Evolutionary conservation across 2,797 vertebrate genomes (phyloP), one percentile per base, ranked within the genome.

Genomic region (Sebastiscus tertius): DNA sequence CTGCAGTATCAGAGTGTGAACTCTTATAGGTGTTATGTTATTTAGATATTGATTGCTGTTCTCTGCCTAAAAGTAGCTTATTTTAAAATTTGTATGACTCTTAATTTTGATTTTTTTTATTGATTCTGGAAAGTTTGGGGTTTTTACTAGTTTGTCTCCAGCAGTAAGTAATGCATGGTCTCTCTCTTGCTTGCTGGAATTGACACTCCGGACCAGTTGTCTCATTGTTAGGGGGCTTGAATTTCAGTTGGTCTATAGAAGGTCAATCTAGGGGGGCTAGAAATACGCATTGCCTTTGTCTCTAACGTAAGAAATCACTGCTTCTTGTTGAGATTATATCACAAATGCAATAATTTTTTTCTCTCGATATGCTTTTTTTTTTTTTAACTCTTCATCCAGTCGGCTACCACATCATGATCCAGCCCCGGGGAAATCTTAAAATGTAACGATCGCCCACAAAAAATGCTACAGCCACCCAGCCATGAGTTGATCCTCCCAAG

Each of bases 391-490:
- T 33, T 63, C n/a, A 26, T 60, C 27, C 63, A 29, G 39, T 46
- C 27, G 68, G 26, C n/a, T 24, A 6, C 68, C 70, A 58, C 83
- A 76, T 82, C 72, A 64, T 56, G 22, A 29, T 68, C n/a, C 16
- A 9, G 26, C 73, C 69, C 61, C 0, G 0, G 75, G 81, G 80
- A 82, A 78, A 80, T 85, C 56, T 75, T 39, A 16, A 77, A 85
- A 83, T n/a, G 22, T 76, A 87, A 85, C 22, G 52, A 80, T 83
- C 20, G 72, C 79, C 77, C 33, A 24, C 27, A 77, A 75, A 88
- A 88, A 91, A 87, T 81, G 84, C 68, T 78, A 59, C 42, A 90
- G 56, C 77, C 77, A 85, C 52, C 81, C 77, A 89, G 69, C 89
- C 82, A 49, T 90, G 86, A 77, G 80, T 67, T 72, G 82, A 84